These are phyloP conservation scores for Atta colombica DNA, from an alignment of 1,140 invertebrate genomes.

Conservation along the genomic window DNA sequence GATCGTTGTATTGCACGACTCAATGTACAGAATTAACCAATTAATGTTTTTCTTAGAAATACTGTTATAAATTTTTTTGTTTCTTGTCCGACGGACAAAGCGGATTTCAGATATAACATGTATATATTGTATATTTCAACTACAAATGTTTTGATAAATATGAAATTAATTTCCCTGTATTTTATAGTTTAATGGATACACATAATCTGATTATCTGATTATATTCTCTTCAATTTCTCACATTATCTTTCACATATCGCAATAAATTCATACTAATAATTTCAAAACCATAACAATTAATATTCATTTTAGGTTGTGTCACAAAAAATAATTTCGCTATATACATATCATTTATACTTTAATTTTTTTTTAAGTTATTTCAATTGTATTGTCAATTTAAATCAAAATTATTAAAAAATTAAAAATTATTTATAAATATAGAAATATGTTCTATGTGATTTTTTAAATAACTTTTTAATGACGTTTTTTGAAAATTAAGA, in stretches of 20 bases:
- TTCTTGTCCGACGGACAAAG: background rate
- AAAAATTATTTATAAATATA: background rate
- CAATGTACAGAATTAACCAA: slow-evolving; percentile 1
- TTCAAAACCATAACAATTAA: background rate
- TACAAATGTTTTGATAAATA: background rate
- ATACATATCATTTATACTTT: background rate
- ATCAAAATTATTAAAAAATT: background rate
- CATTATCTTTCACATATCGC: background rate
- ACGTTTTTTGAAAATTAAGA: background rate
- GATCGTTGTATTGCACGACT: background rate
- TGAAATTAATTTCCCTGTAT: background rate
- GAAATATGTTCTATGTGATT: background rate
- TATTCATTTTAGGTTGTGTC: background rate
- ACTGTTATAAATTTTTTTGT: background rate
- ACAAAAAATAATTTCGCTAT: background rate
- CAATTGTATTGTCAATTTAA: background rate
- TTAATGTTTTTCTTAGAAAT: slow-evolving; percentile 4
- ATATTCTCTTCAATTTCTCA: background rate
- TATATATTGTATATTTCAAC: background rate
- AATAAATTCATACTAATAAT: background rate
- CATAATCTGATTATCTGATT: too few species aligned
- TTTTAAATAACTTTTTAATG: background rate
- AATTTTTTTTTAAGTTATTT: background rate
- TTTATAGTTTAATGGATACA: too few species aligned
- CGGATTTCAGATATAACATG: background rate